Evolutionary conservation across 2,113 vertebrate species (phyloP), one percentile per base, ranked within the genome.

Genomic region (Blennius ocellaris): DNA sequence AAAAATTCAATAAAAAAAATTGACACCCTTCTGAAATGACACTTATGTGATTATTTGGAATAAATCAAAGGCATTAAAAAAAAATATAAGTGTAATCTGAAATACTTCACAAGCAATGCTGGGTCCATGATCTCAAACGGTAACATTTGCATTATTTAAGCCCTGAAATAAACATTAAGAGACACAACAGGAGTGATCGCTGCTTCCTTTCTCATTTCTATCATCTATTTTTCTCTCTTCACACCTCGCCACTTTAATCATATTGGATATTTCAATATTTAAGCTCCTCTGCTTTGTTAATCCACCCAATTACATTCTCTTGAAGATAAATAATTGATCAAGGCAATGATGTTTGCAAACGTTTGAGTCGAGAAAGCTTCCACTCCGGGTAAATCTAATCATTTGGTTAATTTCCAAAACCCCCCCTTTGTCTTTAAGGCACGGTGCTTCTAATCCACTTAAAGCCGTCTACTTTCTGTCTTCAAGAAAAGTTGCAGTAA

Each of bases 251-350:
- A 54, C 11, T 21, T 39, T 1, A 48, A 6, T 48, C n/a, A 40
- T 11, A 40, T 50, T n/a, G 43, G 7, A 8, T 36, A 11, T 64
- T 73, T 57, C 49, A 41, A 41, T 43, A 40, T 64, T 55, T 48
- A 62, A 6, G 6, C 8, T 16, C 49, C 15, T 17, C 49, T 17
- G 15, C 16, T 10, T 48, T 10, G 7, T 21, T 21, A 51, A 51
- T 11, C 21, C 49, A 11, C 16, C 16, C 15, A 51, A 51, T 51
- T 17, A 51, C 53, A 30, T 14, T 47, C 36, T 73, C 8, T 57
- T n/a, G 49, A 47, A 56, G 59, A 11, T 48, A 48, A 48, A 48
- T 48, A 48, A 48, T 48, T 48, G 2, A 48, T 48, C 14, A 48
- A n/a, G 45, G 45, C 11, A n/a, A 14, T n/a, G 45, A 15, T 48